Evolutionary conservation across 2,113 vertebrate species (phyloP), one percentile per base, ranked within the genome.

Genomic region (Xyrauchen texanus): DNA sequence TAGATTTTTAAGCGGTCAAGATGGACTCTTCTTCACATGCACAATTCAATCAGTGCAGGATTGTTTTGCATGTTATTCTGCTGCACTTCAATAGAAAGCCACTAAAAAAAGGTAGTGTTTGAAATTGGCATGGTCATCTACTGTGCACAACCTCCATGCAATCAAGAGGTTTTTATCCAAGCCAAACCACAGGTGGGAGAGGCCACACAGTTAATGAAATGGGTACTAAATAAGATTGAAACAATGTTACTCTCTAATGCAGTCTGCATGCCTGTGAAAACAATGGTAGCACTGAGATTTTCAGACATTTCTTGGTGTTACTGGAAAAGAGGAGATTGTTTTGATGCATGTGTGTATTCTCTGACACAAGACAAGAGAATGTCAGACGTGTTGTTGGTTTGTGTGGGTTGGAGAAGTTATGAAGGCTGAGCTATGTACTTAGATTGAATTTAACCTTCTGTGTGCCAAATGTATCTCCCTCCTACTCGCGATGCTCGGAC

Each of bases 381-480:
- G 74, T 76, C 70, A 60, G 45, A 55, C 15, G 16, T 80, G 70
- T 68, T 60, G 21, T 80, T 60, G 64, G 21, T 34, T n/a, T 70
- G 70, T 76, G 71, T 68, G 60, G 73, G 82, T n/a, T 78, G 51
- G 42, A 45, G 34, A 81, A 81, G 21, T 81, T 80, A 42, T 77
- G 67, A 75, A 77, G 82, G 68, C 74, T 76, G 73, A 63, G 62
- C 77, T 63, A 13, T 46, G 60, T 57, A 51, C 66, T 45, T 52
- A 79, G 73, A 68, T 68, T 16, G n/a, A 51, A 68, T 76, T 83
- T 70, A 81, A 78, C 79, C 46, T 60, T 46, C 42, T 74, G 55
- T 60, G 62, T 34, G 7, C 63, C 53, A 46, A 21, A 58, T 70
- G 67, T 76, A 12, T 71, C 62, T 34, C 21, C 21, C 21, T 34